These are phyloP conservation scores for Columba livia DNA, from an alignment of 2,113 vertebrate species.

Conservation along the genomic window DNA sequence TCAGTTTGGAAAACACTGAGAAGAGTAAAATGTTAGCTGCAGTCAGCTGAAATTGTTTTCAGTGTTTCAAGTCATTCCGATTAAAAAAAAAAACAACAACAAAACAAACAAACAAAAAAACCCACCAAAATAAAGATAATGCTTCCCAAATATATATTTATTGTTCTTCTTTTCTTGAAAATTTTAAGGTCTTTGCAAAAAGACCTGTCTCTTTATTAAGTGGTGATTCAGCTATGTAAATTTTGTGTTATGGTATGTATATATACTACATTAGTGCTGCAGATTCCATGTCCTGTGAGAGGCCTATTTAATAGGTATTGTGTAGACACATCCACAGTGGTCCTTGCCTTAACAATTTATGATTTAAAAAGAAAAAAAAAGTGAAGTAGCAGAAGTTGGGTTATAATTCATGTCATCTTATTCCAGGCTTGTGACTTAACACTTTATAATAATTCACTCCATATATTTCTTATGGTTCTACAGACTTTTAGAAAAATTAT, in stretches of 20 bases:
- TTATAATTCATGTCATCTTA: too few species aligned
- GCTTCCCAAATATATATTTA: not conserved
- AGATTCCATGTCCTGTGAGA: not conserved
- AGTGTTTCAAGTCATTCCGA: not conserved
- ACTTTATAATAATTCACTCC: too few species aligned
- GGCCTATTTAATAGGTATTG: too few species aligned
- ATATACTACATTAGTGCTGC: not conserved
- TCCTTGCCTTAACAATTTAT: too few species aligned
- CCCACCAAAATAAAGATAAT: not conserved
- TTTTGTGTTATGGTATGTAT: not conserved
- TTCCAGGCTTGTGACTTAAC: too few species aligned
- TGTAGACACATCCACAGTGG: too few species aligned
- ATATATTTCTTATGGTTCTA: too few species aligned
- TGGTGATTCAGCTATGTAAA: not conserved
- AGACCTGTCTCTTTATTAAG: not conserved
- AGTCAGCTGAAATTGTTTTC: not conserved
- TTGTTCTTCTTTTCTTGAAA: not conserved
- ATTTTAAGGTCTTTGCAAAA: not conserved
- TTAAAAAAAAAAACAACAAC: not conserved
- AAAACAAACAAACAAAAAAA: too few species aligned
- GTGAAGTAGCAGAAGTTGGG: too few species aligned
- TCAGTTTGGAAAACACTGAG: not conserved
- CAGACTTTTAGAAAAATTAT: too few species aligned
- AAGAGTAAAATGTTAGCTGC: not conserved
- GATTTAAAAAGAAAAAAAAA: too few species aligned